Evolutionary conservation across 2,797 vertebrate genomes (phyloP).

Genomic region (Nyctibius grandis): DNA sequence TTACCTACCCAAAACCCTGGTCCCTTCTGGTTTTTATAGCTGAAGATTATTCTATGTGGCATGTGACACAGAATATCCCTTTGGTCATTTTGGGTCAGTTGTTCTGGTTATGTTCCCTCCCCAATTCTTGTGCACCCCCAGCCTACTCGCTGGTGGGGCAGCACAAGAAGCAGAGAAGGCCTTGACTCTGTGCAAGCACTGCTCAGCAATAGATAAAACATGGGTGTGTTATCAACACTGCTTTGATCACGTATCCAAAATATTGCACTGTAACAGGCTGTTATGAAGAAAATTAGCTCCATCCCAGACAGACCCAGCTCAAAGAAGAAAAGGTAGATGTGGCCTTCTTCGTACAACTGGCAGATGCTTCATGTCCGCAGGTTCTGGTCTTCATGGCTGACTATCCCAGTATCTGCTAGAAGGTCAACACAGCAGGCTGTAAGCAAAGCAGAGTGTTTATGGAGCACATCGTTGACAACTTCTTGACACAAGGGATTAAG

Average conservation of each 20-base stretch:
- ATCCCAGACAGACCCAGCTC: background rate
- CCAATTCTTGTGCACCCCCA: background rate
- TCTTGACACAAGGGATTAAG: background rate
- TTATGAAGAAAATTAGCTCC: background rate
- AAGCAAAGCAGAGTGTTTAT: background rate
- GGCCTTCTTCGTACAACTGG: background rate
- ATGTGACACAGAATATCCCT: background rate
- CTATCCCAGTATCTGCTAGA: background rate
- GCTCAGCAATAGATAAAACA: background rate
- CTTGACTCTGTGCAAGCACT: background rate
- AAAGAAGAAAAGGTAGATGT: background rate
- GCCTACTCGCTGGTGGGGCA: rapidly evolving
- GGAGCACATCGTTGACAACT: background rate
- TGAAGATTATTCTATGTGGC: background rate
- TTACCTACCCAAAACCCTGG: background rate
- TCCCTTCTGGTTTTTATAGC: background rate
- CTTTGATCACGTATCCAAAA: background rate
- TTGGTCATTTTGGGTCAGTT: background rate
- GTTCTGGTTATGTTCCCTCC: background rate
- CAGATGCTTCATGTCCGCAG: background rate
- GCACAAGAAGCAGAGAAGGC: background rate
- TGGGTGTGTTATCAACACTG: background rate
- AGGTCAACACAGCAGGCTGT: background rate
- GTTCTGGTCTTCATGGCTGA: background rate
- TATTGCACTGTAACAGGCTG: background rate